Base-by-base conservation (phyloP, 2,888 invertebrate species). In the Heliconius erato region DNA sequence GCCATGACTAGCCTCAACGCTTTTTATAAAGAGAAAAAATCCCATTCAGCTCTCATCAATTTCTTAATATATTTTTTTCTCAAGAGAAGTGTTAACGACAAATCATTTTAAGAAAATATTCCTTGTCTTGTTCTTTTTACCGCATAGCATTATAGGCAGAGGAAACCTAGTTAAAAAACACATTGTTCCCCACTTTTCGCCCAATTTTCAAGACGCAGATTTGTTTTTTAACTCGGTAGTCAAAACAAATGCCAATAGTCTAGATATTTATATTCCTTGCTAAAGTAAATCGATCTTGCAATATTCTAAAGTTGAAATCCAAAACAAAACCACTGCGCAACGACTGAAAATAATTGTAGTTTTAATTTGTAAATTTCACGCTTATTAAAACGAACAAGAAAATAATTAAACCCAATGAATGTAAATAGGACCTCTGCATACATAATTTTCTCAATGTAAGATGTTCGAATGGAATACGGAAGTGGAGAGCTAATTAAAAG, bases 401-500 rank as follows among this genome's bases (percentile, higher is more conserved):
- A 80, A 76, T 40, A 67, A 67, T 11, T 59, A 59, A 23, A 40
- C 32, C 23, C 32, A 76, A 76, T 63, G 35, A 69, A 76, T 76
- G 72, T 65, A 80, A 80, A 74, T 32, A 65, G 74, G 35, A 80
- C 67, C 35, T 59, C 54, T 59, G 44, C 28, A 44, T 76, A 81
- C 76, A 63, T 76, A 76, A 76, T 81, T 44, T 81, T 59, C 49
- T 49, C 59, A 81, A 71, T 77, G 69, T 71, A 71, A 76, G 71
- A 79, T 77, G 28, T 82, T 81, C 76, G 28, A 72, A 65, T 80
- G 54, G 77, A 80, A 78, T 83, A 81, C 40, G 44, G 79, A 79
- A 80, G 72, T 63, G 76, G 76, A 80, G 79, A 82, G 83, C 82
- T 85, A 86, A 86, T 85, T 86, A 85, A 85, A 84, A 85, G 74